Percentiles rank a stretch among this genome's conserved stretches.
These are phyloP conservation scores for human (Homo sapiens) DNA, from an alignment of 2,113 vertebrate species.

Conservation along the genomic window GRCh38 chr3:191506501-191507000, in stretches of 20 bases:
- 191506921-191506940: background rate
- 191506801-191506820: background rate
- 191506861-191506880: slow-evolving; percentile 9
- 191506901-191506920: background rate
- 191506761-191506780: background rate
- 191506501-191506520: too few species aligned
- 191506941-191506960: background rate
- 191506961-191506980: background rate
- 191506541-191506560: too few species aligned
- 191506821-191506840: background rate
- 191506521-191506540: too few species aligned
- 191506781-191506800: slow-evolving; percentile 12
- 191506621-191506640: too few species aligned
- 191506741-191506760: background rate
- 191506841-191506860: background rate
- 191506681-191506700: too few species aligned
- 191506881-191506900: background rate
- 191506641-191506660: too few species aligned
- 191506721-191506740: background rate
- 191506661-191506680: too few species aligned
- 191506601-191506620: too few species aligned
- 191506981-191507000: background rate
- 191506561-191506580: too few species aligned
- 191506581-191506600: too few species aligned
- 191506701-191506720: background rate